Conservation (phyloP, 2,797 vertebrate genomes). For the Taenioides sp. region DNA sequence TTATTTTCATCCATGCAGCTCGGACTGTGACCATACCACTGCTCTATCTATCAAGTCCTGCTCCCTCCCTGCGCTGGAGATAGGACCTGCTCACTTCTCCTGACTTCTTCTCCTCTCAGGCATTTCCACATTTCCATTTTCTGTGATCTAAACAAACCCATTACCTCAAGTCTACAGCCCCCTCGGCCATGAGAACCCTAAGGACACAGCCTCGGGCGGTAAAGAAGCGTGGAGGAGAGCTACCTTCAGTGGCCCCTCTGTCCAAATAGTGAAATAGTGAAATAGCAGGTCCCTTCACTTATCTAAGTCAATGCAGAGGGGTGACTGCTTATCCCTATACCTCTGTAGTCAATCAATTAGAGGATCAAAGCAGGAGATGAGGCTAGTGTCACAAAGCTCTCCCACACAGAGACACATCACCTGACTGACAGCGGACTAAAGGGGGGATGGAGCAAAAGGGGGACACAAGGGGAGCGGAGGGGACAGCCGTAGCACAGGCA, state of each 20-base stretch:
- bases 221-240: slow-evolving; percentile 77
- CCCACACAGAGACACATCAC: slow-evolving; percentile 67
- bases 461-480: slow-evolving; percentile 10
- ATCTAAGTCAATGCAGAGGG: slow-evolving; percentile 79
- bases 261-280: slow-evolving; percentile 52
- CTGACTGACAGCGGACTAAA: slow-evolving; percentile 63
- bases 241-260: slow-evolving; percentile 69
- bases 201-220: slow-evolving; percentile 70
- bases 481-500: slow-evolving; percentile 52
- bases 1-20: slow-evolving; percentile 47
- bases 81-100: slow-evolving; percentile 56
- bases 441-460: slow-evolving; percentile 50
- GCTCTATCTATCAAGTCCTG: slow-evolving; percentile 37
- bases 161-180: slow-evolving; percentile 67
- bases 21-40: slow-evolving; percentile 59
- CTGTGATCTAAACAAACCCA: slow-evolving; percentile 86
- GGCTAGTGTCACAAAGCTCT: slow-evolving; percentile 74
- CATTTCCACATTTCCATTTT: slow-evolving; percentile 81
- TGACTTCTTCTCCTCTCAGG: slow-evolving; percentile 59
- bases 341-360: slow-evolving; percentile 85
- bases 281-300: slow-evolving; percentile 59
- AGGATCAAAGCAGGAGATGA: slow-evolving; percentile 80
- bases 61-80: slow-evolving; percentile 62
- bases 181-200: slow-evolving; percentile 40
- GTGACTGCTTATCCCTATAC: slow-evolving; percentile 78